Evolutionary conservation across 2,888 invertebrate species (phyloP), one percentile per base, ranked within the genome.

Genomic region (Campoplex nolae): DNA sequence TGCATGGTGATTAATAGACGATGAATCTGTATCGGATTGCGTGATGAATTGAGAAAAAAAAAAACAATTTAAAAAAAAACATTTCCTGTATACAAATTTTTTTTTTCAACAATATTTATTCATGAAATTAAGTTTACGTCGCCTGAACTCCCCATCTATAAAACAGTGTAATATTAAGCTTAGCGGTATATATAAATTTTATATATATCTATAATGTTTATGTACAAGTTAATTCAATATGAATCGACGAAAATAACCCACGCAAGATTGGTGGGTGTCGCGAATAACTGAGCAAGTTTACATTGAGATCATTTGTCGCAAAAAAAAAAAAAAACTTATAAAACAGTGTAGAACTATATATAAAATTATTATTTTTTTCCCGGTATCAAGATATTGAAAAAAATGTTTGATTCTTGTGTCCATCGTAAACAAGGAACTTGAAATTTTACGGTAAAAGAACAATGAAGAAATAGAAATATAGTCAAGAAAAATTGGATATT

Each of bases 1-100:
- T 91, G 91, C 91, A 92, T 82, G 90, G 91, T 88, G 65, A 93
- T 93, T 92, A 93, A 93, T 92, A 92, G 90, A 85, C 81, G 85
- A 84, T 84, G 89, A 88, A 88, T 62, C 67, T 81, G 18, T n/a
- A 71, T 56, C 6, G n/a, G 16, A n/a, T 68, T 85, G 48, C 70
- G 71, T 83, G 76, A 75, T 58, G 35, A 83, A 65, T 18, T 38
- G 38, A 38, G 6, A 42, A 54, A 38, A 54, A 42, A 42, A 23
- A 74, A n/a, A 45, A 11, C 38, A 56, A 67, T 38, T 6, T 54
- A 16, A 88, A 88, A 92, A 84, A 84, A 85, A 86, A 83, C 56
- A 48, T 42, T 51, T 51, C 48, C 54, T 82, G 18, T 42, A 51
- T 80, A 54, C 65, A 75, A 65, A 38, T 87, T 90, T 88, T 74